Conservation (phyloP, 2,888 invertebrate species). For the Leptinotarsa rubiginosa region DNA sequence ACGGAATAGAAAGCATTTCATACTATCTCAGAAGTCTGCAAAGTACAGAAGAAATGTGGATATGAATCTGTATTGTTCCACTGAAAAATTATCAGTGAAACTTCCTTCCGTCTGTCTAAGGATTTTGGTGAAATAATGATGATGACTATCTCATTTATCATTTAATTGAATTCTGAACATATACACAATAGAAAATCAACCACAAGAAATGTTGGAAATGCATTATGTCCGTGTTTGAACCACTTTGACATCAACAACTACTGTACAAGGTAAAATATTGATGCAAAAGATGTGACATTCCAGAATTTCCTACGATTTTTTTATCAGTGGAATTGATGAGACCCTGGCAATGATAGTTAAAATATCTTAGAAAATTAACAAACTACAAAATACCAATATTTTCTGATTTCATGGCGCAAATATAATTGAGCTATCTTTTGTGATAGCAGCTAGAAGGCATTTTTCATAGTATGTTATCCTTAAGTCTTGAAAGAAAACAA, state of each 20-base stretch:
- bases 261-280: constrained; percentile 11
- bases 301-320: background rate
- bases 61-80: background rate
- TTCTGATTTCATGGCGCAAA: background rate
- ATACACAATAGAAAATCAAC: background rate
- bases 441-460: background rate
- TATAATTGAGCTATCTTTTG: background rate
- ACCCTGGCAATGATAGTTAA: background rate
- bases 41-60: background rate
- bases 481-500: background rate
- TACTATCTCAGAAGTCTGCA: constrained; percentile 2
- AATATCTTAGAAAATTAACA: background rate
- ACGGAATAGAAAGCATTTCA: constrained; percentile 10
- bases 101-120: background rate
- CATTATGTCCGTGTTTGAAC: background rate
- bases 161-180: background rate
- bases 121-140: background rate
- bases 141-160: constrained; percentile 2
- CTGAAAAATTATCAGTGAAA: background rate
- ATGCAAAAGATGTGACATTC: constrained; percentile 5
- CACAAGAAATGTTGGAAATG: background rate
- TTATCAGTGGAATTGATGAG: background rate
- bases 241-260: background rate
- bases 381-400: background rate
- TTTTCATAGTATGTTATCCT: background rate